Base-by-base conservation (phyloP, 2,797 vertebrate species). In the Oreortyx pictus region DNA sequence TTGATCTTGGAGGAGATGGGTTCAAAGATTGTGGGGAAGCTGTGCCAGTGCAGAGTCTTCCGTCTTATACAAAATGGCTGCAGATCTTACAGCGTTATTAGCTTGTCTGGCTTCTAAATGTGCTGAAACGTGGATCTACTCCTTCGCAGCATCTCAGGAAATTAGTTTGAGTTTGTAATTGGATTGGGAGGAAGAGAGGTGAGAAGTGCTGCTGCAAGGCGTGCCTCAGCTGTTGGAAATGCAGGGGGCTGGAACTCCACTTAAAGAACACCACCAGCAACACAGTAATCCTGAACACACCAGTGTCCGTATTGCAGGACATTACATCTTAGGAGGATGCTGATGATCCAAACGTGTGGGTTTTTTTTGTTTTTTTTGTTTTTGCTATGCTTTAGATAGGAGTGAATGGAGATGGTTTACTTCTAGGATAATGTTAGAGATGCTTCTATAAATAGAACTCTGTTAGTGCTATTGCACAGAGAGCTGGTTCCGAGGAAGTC, bases 161-260 rank as follows among this genome's bases (percentile, higher is more conserved):
- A 93, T 92, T 80, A 89, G 68, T 86, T 61, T 86, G 71, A 94
- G 60, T 87, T 89, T 90, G 71, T 95, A 90, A 92, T 89, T 93
- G 95, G 79, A 80, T 82, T 71, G 65, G 43, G 46, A 64, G 76
- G 82, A 80, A 70, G 44, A 70, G n/a, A 56, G 74, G 31, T 78
- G n/a, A 79, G 46, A 90, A n/a, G 12, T 77, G 71, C 59, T 76
- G 72, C 61, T 0, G 52, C 44, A 74, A 87, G 57, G 43, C 1
- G 0, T 33, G 27, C 1, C 0, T 72, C 72, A 77, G 72, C 88
- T 64, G 60, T 39, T 78, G 78, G 78, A 84, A 74, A 46, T 67
- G 61, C 57, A 11, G 47, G 22, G 19, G 31, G 57, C 72, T 71
- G 47, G 85, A 68, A 29, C 41, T 82, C 17, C 6, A 35, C 12